Evolutionary conservation across 2,888 invertebrate species (phyloP).

Genomic region (Malacosoma neustria): DNA sequence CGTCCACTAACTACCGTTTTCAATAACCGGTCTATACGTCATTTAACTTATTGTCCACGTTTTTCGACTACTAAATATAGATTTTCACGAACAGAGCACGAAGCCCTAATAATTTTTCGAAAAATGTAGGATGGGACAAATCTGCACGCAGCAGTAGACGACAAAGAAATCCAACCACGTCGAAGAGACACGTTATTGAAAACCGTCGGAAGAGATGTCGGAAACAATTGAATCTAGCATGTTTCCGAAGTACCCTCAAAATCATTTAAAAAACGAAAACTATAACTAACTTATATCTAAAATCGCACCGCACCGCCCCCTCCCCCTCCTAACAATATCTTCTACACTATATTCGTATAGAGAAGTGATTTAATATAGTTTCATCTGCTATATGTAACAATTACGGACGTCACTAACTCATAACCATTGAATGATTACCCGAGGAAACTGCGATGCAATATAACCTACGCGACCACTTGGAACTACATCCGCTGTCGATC

Average conservation of each 20-base stretch:
- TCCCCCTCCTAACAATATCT: slow-evolving; percentile 34
- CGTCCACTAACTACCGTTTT: not conserved
- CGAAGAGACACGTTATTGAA: too few species aligned
- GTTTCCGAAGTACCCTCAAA: slow-evolving; percentile 9
- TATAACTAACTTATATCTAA: slow-evolving; percentile 40
- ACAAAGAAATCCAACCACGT: too few species aligned
- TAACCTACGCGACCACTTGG: slow-evolving; percentile 34
- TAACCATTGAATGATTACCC: slow-evolving; percentile 44
- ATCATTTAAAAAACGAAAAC: slow-evolving; percentile 17
- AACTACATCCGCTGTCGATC: slow-evolving; percentile 22
- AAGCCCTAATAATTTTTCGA: too few species aligned
- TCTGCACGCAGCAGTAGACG: too few species aligned
- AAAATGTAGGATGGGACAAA: too few species aligned
- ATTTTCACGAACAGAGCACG: too few species aligned
- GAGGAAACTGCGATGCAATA: slow-evolving; percentile 52
- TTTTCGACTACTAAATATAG: too few species aligned
- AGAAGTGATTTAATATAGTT: slow-evolving; percentile 55
- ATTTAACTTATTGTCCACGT: not conserved
- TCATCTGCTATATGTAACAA: slow-evolving; percentile 40
- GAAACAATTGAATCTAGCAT: slow-evolving; percentile 3
- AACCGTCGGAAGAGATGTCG: slow-evolving; percentile 1
- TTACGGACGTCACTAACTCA: slow-evolving; percentile 64
- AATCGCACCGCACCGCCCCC: slow-evolving; percentile 42
- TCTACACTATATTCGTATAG: slow-evolving; percentile 53
- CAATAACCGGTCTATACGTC: not conserved